A percentile compares a stretch with the other conserved stretches of the same genome.
phyloP scores from a whole-genome alignment of 2,113 vertebrate genomes.

The Glareola pratincola region DNA sequence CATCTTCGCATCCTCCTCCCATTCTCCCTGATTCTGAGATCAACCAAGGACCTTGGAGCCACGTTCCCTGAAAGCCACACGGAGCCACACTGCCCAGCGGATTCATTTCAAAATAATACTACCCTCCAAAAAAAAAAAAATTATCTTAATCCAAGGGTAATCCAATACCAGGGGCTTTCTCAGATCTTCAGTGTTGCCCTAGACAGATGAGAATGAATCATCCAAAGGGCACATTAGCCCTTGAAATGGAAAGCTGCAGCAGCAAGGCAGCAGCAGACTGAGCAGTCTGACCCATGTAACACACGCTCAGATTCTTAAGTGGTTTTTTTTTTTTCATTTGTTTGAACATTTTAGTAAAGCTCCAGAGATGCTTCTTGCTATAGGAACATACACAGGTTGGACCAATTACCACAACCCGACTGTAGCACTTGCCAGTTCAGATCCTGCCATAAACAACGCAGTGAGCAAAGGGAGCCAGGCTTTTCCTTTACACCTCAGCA shows the following conservation, averaged over 20 bases:
- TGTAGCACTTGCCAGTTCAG: background rate
- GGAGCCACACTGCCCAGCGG: background rate
- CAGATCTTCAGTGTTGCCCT: background rate
- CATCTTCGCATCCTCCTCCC: background rate
- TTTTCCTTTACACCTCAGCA: background rate
- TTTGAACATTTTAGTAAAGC: background rate
- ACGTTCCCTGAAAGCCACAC: background rate
- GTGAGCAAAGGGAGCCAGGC: rapidly evolving
- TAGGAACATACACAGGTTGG: too few relatives aligned
- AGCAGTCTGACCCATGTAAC: background rate
- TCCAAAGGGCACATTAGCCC: background rate
- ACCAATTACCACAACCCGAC: background rate
- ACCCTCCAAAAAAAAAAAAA: background rate
- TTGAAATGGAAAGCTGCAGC: background rate
- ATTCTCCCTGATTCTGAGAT: background rate
- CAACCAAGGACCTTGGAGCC: background rate
- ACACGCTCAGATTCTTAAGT: background rate
- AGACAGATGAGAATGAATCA: background rate
- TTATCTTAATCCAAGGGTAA: background rate
- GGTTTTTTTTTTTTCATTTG: background rate
- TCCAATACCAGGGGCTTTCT: background rate
- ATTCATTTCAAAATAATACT: background rate
- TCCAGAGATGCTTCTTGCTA: background rate
- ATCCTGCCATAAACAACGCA: rapidly evolving
- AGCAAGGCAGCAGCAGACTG: background rate